Evolutionary conservation across 2,888 invertebrate genomes (phyloP).

Genomic region (Ecdyonurus torrentis): DNA sequence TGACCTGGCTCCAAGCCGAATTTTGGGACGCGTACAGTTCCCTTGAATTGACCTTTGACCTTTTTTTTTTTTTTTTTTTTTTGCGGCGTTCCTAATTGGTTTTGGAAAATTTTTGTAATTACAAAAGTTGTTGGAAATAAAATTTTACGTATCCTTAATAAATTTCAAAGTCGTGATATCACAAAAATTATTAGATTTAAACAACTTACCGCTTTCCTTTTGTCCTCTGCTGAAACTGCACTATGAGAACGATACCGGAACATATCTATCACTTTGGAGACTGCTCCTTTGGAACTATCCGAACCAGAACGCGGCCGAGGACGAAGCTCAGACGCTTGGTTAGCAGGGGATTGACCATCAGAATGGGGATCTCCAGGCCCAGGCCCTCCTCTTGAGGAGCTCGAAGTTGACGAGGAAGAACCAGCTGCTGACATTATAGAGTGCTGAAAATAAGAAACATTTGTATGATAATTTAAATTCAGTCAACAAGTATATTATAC

Average conservation of each 20-base stretch:
- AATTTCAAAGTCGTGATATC: too few species aligned
- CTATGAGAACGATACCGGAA: constrained; percentile 63
- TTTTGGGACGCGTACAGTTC: too few species aligned
- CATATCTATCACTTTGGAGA: constrained; percentile 84
- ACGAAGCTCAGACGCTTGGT: constrained; percentile 21
- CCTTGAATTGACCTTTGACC: too few species aligned
- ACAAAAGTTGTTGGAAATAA: too few species aligned
- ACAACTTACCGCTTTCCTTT: constrained; percentile 49
- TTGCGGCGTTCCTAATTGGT: too few species aligned
- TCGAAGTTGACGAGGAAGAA: constrained; percentile 22
- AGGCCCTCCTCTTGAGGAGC: constrained; percentile 14
- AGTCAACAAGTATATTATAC: too few species aligned
- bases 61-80: too few species aligned
- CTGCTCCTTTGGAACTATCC: constrained; percentile 47
- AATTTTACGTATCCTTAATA: too few species aligned
- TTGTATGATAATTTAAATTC: too few species aligned
- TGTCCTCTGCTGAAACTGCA: constrained; percentile 49
- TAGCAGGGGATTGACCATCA: constrained; percentile 23
- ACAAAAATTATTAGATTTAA: too few species aligned
- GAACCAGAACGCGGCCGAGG: constrained; percentile 27
- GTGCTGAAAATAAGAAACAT: constrained; percentile 30
- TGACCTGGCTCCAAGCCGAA: too few species aligned
- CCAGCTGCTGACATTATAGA: constrained; percentile 32
- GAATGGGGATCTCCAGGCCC: constrained; percentile 18
- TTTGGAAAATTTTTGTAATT: too few species aligned